Evolutionary conservation across 2,888 invertebrate species (phyloP).

Genomic region (Cremastinae sp.): DNA sequence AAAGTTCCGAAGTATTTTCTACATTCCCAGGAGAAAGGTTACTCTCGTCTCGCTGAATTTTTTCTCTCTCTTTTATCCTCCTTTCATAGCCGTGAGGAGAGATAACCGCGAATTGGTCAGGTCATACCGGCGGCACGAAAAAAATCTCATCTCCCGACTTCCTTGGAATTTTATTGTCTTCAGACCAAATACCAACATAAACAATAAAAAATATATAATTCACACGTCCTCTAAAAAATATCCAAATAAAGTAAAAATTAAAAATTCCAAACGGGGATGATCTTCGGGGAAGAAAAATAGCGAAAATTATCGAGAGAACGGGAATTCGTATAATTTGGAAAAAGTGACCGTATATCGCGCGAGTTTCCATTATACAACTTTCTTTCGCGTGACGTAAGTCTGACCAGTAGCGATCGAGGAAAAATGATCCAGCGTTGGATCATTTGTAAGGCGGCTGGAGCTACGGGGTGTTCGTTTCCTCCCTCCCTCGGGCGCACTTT

Average conservation of each 20-base stretch:
- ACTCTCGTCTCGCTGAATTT: slow-evolving; percentile 24
- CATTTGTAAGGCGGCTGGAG: slow-evolving; percentile 27
- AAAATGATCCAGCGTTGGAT: slow-evolving; percentile 58
- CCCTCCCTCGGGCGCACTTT: neutral
- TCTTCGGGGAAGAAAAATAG: no score
- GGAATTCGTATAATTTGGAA: slow-evolving; percentile 20
- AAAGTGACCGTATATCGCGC: slow-evolving; percentile 20
- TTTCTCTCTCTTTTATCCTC: slow-evolving; percentile 17
- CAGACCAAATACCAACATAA: no score
- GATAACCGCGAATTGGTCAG: neutral
- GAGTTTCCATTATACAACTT: slow-evolving; percentile 68
- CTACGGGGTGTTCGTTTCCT: no score
- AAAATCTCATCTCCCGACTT: slow-evolving; percentile 6
- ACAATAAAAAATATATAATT: no score
- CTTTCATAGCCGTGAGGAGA: slow-evolving; percentile 1
- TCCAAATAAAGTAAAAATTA: no score
- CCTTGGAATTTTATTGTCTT: no score
- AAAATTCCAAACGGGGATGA: no score
- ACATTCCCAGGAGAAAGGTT: slow-evolving; percentile 42
- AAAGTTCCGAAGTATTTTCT: neutral
- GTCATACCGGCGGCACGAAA: neutral
- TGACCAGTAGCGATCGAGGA: slow-evolving; percentile 61
- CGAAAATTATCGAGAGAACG: slow-evolving; percentile 9
- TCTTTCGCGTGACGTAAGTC: slow-evolving; percentile 70
- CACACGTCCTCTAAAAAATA: no score